phyloP scores from a whole-genome alignment of 2,113 vertebrate species.

The Cynopterus brachyotis region DNA sequence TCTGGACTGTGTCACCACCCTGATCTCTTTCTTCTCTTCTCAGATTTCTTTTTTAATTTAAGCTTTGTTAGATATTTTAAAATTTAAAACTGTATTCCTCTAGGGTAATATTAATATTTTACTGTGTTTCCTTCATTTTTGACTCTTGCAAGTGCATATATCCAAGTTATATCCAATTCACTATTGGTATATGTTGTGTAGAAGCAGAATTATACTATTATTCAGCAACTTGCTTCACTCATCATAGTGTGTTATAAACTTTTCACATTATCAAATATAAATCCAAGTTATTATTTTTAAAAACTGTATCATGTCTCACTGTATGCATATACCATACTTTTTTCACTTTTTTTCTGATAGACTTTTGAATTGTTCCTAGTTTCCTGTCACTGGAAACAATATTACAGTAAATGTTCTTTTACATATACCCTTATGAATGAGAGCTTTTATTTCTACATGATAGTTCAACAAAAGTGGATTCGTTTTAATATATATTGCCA shows the following conservation, averaged over 20 bases:
- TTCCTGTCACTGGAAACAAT: neutral
- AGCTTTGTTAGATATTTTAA: neutral
- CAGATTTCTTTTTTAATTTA: neutral
- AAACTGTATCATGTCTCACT: neutral
- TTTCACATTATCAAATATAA: neutral
- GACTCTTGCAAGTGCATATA: neutral
- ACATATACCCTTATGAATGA: neutral
- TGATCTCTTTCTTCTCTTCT: neutral
- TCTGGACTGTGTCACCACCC: neutral
- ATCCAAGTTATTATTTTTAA: neutral
- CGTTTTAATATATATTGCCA: neutral
- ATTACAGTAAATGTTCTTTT: conserved; percentile 14
- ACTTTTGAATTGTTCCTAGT: neutral
- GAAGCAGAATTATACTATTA: neutral
- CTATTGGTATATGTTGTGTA: neutral
- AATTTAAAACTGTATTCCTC: neutral
- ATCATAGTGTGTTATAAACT: neutral
- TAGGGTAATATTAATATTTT: neutral
- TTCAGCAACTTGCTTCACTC: neutral
- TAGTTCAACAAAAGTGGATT: neutral
- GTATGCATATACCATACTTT: neutral
- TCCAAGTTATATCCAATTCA: neutral
- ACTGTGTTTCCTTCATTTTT: neutral
- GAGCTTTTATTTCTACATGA: conserved; percentile 1
- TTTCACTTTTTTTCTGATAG: too few relatives aligned